Evolutionary conservation across 2,113 vertebrate species (phyloP).

Genomic region (Phyllostomus hastatus): DNA sequence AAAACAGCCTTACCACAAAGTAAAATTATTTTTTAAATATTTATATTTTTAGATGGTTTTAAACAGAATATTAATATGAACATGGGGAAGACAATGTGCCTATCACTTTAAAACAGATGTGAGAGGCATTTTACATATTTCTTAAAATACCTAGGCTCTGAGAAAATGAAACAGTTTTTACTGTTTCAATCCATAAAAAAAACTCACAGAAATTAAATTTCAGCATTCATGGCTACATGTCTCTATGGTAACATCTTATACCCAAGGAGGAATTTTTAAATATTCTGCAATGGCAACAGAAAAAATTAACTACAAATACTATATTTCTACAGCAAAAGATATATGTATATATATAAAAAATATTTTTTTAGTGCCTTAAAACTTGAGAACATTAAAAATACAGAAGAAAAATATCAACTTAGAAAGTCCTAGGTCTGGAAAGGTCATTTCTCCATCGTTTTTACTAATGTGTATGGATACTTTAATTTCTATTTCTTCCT

Average conservation of each 20-base stretch:
- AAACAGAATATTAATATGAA: not conserved
- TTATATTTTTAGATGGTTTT: slow-evolving; percentile 8
- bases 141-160: not conserved
- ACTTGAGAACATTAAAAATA: not conserved
- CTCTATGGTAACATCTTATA: not conserved
- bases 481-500: slow-evolving; percentile 99
- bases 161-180: not conserved
- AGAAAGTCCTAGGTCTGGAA: not conserved
- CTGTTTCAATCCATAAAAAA: not conserved
- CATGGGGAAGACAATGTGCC: not conserved
- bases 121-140: not conserved
- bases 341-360: not conserved
- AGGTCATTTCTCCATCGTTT: slow-evolving; percentile 92
- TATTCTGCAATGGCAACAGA: not conserved
- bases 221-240: not conserved
- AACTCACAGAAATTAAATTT: slow-evolving; percentile 41
- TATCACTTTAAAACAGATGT: not conserved
- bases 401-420: not conserved
- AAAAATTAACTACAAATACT: not conserved
- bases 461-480: slow-evolving; percentile 91
- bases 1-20: not conserved
- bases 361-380: not conserved
- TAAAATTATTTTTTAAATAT: slow-evolving; percentile 16
- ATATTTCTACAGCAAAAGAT: not conserved
- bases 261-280: not conserved